A percentile compares a stretch with the other conserved stretches of the same genome.
Conservation (phyloP, 2,797 vertebrate species). For the Astyanax mexicanus region DNA sequence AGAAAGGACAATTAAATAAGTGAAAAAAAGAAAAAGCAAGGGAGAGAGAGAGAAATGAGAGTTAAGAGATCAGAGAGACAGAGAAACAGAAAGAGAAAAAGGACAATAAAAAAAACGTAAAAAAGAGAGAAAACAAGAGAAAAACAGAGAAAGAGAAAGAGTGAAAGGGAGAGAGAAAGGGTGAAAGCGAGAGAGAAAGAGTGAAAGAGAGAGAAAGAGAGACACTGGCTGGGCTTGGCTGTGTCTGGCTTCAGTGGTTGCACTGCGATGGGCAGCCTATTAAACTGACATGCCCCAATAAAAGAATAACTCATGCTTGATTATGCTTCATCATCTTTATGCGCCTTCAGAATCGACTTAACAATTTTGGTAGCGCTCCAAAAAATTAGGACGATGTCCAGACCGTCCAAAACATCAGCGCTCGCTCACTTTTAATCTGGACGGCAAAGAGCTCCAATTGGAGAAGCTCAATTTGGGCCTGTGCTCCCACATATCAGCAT, state of each 20-base stretch:
- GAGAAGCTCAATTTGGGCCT: constrained; percentile 55
- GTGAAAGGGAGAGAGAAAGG: not conserved
- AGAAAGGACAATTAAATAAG: too few relatives aligned
- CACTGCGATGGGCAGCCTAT: constrained; percentile 6
- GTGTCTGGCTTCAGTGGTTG: constrained; percentile 10
- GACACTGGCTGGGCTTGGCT: not conserved
- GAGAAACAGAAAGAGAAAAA: too few relatives aligned
- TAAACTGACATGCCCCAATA: constrained; percentile 42
- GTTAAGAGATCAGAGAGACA: too few relatives aligned
- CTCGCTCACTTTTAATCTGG: constrained; percentile 52
- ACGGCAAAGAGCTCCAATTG: constrained; percentile 48
- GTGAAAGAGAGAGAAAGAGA: not conserved
- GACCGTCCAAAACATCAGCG: constrained; percentile 35
- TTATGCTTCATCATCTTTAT: constrained; percentile 51
- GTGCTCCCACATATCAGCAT: constrained; percentile 46
- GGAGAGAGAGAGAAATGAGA: too few relatives aligned
- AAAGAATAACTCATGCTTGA: constrained; percentile 46
- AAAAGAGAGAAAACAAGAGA: too few relatives aligned
- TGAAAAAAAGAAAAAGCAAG: too few relatives aligned
- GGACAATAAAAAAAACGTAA: too few relatives aligned
- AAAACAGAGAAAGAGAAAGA: too few relatives aligned
- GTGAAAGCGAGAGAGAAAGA: not conserved
- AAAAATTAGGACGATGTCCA: constrained; percentile 47
- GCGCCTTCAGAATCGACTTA: constrained; percentile 47
- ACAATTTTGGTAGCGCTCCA: constrained; percentile 34